These are phyloP conservation scores for Esox lucius DNA, from an alignment of 2,797 vertebrate species.

Conservation along the genomic window DNA sequence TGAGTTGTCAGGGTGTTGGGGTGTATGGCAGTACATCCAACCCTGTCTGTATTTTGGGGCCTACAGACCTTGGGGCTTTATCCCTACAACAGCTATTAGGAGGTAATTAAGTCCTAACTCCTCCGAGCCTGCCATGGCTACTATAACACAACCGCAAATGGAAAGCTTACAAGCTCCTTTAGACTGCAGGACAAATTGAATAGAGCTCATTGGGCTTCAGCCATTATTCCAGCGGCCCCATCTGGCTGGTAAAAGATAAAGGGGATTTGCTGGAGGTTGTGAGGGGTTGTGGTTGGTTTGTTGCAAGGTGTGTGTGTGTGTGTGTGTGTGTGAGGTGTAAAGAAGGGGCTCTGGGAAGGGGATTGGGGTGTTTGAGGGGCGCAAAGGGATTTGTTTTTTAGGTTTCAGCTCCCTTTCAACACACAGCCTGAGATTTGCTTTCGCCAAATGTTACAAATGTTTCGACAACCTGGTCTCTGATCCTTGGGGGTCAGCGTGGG, in stretches of 20 bases:
- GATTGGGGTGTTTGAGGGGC: conserved; percentile 59
- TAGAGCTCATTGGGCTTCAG: conserved; percentile 80
- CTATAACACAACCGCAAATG: conserved; percentile 82
- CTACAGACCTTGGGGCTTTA: conserved; percentile 66
- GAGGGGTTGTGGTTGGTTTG: conserved; percentile 70
- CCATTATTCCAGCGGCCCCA: conserved; percentile 82
- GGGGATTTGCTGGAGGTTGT: conserved; percentile 80
- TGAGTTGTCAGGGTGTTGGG: too few relatives aligned
- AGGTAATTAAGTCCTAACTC: conserved; percentile 93
- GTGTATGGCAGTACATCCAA: background rate
- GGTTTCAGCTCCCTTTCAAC: conserved; percentile 70
- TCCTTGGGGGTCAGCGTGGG: conserved; percentile 71
- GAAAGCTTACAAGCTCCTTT: conserved; percentile 86
- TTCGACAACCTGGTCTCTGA: conserved; percentile 85
- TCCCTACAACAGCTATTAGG: conserved; percentile 86
- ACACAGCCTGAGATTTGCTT: conserved; percentile 79
- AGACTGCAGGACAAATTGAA: conserved; percentile 89
- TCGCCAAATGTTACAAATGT: conserved; percentile 87
- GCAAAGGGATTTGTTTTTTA: conserved; percentile 56
- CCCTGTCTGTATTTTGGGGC: too few relatives aligned
- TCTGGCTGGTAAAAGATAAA: conserved; percentile 83
- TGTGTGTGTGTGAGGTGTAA: conserved; percentile 32
- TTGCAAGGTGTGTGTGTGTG: conserved; percentile 55
- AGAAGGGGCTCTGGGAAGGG: conserved; percentile 28
- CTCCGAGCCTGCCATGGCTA: conserved; percentile 83